A percentile compares a stretch with the other conserved stretches of the same genome.
phyloP scores from a whole-genome alignment of 1,140 invertebrate genomes.

The Euschistus heros region DNA sequence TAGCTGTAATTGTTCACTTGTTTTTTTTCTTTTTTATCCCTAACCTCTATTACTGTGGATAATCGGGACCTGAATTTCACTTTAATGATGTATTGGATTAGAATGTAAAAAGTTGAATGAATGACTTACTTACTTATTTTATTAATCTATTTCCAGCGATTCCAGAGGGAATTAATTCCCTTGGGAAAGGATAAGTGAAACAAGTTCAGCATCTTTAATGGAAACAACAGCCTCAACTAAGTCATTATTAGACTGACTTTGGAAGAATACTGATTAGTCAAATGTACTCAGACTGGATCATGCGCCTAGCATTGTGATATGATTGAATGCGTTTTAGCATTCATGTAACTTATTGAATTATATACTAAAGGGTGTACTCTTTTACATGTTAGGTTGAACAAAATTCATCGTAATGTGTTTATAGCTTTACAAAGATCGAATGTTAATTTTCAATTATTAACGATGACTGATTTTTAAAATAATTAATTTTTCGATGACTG shows the following conservation, averaged over 20 bases:
- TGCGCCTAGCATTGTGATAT: constrained; percentile 19
- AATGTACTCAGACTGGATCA: constrained; percentile 13
- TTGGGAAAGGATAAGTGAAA: too few relatives aligned
- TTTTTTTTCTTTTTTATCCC: too few relatives aligned
- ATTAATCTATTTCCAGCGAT: too few relatives aligned
- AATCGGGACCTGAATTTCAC: too few relatives aligned
- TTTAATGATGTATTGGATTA: too few relatives aligned
- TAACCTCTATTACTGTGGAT: too few relatives aligned
- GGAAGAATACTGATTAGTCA: not conserved
- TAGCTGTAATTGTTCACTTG: too few relatives aligned
- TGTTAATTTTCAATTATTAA: not conserved
- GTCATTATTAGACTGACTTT: constrained; percentile 15
- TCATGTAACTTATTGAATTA: constrained; percentile 8
- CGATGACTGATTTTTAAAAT: constrained; percentile 11
- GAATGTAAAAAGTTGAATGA: too few relatives aligned
- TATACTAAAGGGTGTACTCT: not conserved
- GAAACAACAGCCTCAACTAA: not conserved
- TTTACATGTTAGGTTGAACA: not conserved
- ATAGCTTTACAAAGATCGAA: constrained; percentile 12
- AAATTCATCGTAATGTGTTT: not conserved
- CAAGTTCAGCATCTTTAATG: not conserved
- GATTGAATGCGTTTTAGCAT: constrained; percentile 22
- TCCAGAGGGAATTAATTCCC: too few relatives aligned
- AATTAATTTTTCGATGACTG: not conserved
- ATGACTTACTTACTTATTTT: too few relatives aligned